phyloP scores from a whole-genome alignment of 2,888 invertebrate genomes.

The Aspidiotus rigidus region DNA sequence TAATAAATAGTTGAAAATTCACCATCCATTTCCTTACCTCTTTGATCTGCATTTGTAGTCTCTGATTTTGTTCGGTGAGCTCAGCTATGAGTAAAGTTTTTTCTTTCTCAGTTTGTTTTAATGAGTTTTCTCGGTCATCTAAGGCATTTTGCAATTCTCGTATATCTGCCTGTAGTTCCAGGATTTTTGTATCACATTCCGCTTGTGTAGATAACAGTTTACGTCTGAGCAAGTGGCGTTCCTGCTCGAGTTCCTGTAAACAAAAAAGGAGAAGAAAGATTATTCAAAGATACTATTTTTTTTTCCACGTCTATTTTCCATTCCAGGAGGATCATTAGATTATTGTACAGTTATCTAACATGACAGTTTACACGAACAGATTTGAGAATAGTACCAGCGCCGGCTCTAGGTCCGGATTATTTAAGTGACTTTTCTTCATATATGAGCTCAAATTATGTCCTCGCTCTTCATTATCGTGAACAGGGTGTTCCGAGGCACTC shows the following conservation, averaged over 20 bases:
- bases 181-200: conserved; percentile 75
- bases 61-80: conserved; percentile 78
- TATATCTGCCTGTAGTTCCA: conserved; percentile 83
- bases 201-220: conserved; percentile 76
- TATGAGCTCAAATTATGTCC: no score
- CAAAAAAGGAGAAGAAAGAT: neutral
- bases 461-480: no score
- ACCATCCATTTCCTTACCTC: conserved; percentile 47
- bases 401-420: no score
- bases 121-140: conserved; percentile 47
- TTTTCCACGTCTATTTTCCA: no score
- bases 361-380: no score
- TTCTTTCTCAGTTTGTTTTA: conserved; percentile 55
- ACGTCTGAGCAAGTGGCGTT: conserved; percentile 76
- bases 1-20: no score
- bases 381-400: no score
- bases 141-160: conserved; percentile 67
- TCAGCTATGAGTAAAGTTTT: conserved; percentile 71
- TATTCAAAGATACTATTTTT: no score
- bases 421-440: no score
- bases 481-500: no score
- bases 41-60: conserved; percentile 75
- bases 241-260: conserved; percentile 80
- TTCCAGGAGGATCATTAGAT: no score
- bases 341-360: no score